Base-by-base conservation (phyloP, 2,797 vertebrate species). In the Staurois parvus region DNA sequence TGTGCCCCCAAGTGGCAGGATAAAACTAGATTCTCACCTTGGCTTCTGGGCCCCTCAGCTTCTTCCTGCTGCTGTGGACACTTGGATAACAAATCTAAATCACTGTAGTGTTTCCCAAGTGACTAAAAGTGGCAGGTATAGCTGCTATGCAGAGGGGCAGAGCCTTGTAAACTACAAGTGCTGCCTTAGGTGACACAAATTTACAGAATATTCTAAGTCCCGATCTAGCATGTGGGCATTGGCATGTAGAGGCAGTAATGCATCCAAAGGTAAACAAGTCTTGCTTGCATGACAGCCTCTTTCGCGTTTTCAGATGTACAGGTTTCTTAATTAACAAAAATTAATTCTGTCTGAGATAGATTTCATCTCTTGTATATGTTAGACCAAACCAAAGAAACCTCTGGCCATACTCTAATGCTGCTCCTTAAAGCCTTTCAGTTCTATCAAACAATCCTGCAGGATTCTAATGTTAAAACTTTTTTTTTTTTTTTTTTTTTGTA, bases 301-400 rank as follows among this genome's bases (percentile, higher is more conserved):
- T 45, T 83, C 89, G 91, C 87, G 92, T 94, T 89, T 91, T 89
- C 91, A 91, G 82, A 87, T 72, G 92, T 93, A 91, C 88, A 87
- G 91, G 92, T 93, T 92, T 91, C 90, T 42, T 83, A 26, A 90
- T 87, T 68, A 86, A 76, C 42, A 66, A 70, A 73, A 72, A 85
- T 30, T 72, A 59, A 83, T 73, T 76, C 67, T 91, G 91, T 93
- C 92, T 94, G 95, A 96, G 96, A 95, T 95, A 94, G 96, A 94
- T 95, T 95, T 90, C 94, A 95, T 96, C 95, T 95, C 93, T 93
- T 95, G 91, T 88, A 93, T 59, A 59, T 96, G 95, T 97, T 96
- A 97, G 95, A 92, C 95, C 97, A 94, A 93, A 99, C 98, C 98
- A 99, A 99, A 99, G 98, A 99, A 95, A 95, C 97, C 96, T 98